Base-by-base conservation (phyloP, 2,888 invertebrate species). In the Geophilus truncorum region DNA sequence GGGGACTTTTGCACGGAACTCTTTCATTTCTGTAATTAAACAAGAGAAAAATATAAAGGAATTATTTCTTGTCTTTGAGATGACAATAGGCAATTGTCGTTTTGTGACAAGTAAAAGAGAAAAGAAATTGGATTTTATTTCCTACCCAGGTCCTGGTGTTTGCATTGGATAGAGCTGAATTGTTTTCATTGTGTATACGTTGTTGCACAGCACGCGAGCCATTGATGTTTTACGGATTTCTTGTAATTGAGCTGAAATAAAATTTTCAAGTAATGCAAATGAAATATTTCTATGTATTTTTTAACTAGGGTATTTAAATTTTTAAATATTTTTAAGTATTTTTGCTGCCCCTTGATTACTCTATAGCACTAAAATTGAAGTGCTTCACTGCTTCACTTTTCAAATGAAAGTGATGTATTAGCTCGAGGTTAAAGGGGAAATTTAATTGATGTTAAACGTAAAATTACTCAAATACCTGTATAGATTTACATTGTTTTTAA, bases 211-310 rank as follows among this genome's bases (percentile, higher is more conserved):
- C 30, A 82, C 78, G 18, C 82, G 78, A 34, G 82, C 76, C 32
- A 82, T 57, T 23, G 80, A 81, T 5, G 77, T 79, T 51, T 82
- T 82, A 12, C 82, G 79, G 18, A 82, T 76, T 45, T 82, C 82
- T 18, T 82, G 78, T 15, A 82, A 28, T 82, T 84, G 84, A 78
- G 82, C 78, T 80, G 51, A n/a, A n/a, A n/a, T n/a, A n/a, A n/a
- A n/a, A n/a, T n/a, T n/a, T n/a, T n/a, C n/a, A n/a, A n/a, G n/a
- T n/a, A n/a, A n/a, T n/a, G n/a, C n/a, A n/a, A n/a, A n/a, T n/a
- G n/a, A n/a, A n/a, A n/a, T n/a, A n/a, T n/a, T n/a, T n/a, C n/a
- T n/a, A n/a, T n/a, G n/a, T n/a, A n/a, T n/a, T n/a, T n/a, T n/a
- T n/a, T n/a, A n/a, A n/a, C n/a, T n/a, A n/a, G n/a, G n/a, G n/a